Conservation (phyloP, 2,113 vertebrate species). For the Odocoileus hemionus region DNA sequence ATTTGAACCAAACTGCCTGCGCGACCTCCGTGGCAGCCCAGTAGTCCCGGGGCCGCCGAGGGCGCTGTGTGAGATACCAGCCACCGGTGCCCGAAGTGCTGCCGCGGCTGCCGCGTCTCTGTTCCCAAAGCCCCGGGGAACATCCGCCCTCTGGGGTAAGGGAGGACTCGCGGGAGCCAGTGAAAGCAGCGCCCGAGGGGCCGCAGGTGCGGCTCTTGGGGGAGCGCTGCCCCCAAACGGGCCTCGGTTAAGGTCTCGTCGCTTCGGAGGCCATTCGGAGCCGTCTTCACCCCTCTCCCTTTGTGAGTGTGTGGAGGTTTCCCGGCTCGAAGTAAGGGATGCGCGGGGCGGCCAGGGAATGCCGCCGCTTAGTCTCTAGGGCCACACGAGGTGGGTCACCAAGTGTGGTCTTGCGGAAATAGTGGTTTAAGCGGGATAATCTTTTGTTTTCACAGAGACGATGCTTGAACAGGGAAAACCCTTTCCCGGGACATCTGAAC, state of each 20-base stretch:
- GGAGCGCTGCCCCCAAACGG: not conserved
- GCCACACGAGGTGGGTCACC: not conserved
- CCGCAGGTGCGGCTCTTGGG: not conserved
- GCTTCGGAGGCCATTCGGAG: not conserved
- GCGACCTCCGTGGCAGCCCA: not conserved
- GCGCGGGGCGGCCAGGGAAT: not conserved
- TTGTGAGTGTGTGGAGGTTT: not conserved
- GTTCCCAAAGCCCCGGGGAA: not conserved
- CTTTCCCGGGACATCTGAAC: not conserved
- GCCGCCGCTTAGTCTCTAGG: not conserved
- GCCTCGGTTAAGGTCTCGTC: not conserved
- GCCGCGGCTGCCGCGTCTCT: not conserved
- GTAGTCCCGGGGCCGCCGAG: not conserved
- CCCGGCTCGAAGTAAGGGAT: not conserved
- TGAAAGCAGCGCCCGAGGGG: not conserved
- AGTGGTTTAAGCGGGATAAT: not conserved
- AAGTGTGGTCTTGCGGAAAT: not conserved
- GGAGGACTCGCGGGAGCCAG: not conserved
- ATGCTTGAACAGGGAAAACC: not conserved
- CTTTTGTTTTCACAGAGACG: slow-evolving; percentile 61
- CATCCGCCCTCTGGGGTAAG: not conserved
- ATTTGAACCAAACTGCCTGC: slow-evolving; percentile 31
- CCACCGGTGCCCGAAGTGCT: not conserved
- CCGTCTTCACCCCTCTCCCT: not conserved
- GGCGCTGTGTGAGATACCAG: not conserved